phyloP scores from a whole-genome alignment of 1,140 invertebrate genomes.

The Procambarus virginalis region DNA sequence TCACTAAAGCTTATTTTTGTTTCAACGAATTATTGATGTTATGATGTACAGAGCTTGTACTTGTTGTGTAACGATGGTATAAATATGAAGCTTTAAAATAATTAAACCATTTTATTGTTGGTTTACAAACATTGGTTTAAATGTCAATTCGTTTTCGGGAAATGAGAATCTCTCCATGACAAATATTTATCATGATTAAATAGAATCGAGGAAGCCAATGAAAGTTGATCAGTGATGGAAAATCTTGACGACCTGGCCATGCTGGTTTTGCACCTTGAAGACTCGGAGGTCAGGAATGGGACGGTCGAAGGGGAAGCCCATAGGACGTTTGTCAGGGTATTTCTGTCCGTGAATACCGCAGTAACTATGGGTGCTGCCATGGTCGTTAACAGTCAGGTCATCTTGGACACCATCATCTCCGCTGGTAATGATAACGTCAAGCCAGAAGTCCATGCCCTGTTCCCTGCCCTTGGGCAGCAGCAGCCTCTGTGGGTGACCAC shows the following conservation, averaged over 20 bases:
- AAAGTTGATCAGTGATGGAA: background rate
- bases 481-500: slow-evolving; percentile 32
- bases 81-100: no score
- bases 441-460: slow-evolving; percentile 22
- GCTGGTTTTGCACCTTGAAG: background rate
- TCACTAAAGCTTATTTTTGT: no score
- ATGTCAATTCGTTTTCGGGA: no score
- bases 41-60: no score
- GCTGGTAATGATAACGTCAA: slow-evolving; percentile 14
- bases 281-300: slow-evolving; percentile 3
- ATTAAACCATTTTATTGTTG: no score
- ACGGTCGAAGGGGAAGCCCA: slow-evolving; percentile 38
- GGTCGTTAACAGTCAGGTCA: background rate
- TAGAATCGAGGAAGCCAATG: background rate
- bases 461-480: slow-evolving; percentile 37
- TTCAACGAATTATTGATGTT: no score
- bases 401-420: slow-evolving; percentile 15
- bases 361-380: slow-evolving; percentile 36
- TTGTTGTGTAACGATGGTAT: no score
- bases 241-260: background rate
- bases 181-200: no score
- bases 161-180: no score
- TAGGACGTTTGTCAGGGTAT: slow-evolving; percentile 42
- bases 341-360: slow-evolving; percentile 32
- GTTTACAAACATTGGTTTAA: no score